phyloP scores from a whole-genome alignment of 2,888 invertebrate genomes.

The Brachynemurus nebulosus region DNA sequence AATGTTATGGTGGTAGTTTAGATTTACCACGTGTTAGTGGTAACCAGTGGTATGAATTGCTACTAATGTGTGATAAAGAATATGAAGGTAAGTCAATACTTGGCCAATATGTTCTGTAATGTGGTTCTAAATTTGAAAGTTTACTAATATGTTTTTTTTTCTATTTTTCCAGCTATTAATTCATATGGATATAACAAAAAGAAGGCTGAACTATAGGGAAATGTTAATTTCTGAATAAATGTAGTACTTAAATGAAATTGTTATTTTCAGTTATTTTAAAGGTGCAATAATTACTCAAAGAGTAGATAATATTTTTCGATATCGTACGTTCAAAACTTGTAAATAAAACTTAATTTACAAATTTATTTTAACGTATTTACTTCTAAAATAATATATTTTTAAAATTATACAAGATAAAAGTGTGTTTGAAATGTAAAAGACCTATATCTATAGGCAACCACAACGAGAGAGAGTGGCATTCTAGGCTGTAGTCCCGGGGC shows the following conservation, averaged over 20 bases:
- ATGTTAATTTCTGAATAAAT: too few species aligned
- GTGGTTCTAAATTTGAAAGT: slow-evolving; percentile 1
- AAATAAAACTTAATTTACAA: background rate
- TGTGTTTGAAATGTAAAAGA: too few species aligned
- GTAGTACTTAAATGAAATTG: too few species aligned
- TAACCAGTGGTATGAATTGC: slow-evolving; percentile 55
- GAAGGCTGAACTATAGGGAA: background rate
- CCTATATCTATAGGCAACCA: too few species aligned
- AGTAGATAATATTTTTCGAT: background rate
- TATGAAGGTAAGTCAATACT: slow-evolving; percentile 43
- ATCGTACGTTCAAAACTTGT: too few species aligned
- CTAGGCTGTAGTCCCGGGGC: too few species aligned
- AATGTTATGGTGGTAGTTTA: slow-evolving; percentile 59
- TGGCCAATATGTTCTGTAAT: background rate
- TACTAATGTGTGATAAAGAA: slow-evolving; percentile 58
- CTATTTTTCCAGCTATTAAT: slow-evolving; percentile 27
- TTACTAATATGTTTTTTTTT: slow-evolving; percentile 5
- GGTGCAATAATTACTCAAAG: too few species aligned
- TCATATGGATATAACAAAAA: slow-evolving; percentile 5
- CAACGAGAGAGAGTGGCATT: too few species aligned
- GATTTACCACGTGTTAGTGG: slow-evolving; percentile 54
- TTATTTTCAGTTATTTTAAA: too few species aligned
- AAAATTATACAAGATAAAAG: too few species aligned
- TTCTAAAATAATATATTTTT: too few species aligned
- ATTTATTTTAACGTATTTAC: too few species aligned